Evolutionary conservation across 2,797 vertebrate species (phyloP).

Genomic region (Poecilia wingei): DNA sequence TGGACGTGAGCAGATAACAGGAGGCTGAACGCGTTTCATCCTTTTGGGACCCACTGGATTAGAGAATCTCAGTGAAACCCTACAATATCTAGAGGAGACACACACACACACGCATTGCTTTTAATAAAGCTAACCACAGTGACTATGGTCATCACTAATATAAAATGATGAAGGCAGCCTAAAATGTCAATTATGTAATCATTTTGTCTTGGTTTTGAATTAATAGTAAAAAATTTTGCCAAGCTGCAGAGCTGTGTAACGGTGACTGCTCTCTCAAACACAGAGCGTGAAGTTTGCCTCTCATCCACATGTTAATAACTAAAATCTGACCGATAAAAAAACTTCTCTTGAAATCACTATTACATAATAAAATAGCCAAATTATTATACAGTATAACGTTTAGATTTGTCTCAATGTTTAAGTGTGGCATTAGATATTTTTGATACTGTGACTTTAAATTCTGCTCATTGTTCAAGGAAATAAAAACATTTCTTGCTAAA

Average conservation of each 20-base stretch:
- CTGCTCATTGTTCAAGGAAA: neutral
- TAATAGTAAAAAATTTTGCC: neutral
- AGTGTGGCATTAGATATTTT: neutral
- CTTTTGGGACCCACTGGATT: slow-evolving; percentile 3
- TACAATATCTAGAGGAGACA: neutral
- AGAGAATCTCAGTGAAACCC: neutral
- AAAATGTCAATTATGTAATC: neutral
- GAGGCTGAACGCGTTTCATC: neutral
- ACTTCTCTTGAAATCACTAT: neutral
- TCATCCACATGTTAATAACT: neutral
- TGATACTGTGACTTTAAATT: neutral
- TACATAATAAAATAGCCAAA: neutral
- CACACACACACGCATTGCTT: neutral
- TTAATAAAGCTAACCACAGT: neutral
- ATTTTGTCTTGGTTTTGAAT: neutral
- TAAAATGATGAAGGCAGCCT: neutral
- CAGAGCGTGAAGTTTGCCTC: neutral
- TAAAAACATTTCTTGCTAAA: neutral
- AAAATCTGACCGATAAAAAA: neutral
- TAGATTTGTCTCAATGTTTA: neutral
- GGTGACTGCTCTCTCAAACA: neutral
- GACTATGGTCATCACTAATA: neutral
- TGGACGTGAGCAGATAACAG: neutral
- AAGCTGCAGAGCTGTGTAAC: neutral
- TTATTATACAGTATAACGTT: neutral